Evolutionary conservation across 2,113 vertebrate species (phyloP), one percentile per base, ranked within the genome.

Genomic region (Colinus virginianus): DNA sequence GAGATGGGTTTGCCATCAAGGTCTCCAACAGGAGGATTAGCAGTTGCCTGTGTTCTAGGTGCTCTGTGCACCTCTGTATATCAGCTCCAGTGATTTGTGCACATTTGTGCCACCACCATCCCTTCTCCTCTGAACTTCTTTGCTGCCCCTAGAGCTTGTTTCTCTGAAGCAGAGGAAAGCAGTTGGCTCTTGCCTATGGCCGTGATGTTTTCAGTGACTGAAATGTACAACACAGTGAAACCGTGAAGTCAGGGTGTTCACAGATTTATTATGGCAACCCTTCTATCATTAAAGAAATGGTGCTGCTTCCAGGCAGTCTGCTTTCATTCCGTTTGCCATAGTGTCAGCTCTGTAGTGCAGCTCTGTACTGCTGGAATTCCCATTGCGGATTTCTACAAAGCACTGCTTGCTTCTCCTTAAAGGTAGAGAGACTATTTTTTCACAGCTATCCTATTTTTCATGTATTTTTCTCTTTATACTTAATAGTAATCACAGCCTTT

Each of bases 251-350:
- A 58, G 63, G 34, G 38, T 78, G 34, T 19, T 32, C 72, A 46
- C 34, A 70, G 42, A 71, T 82, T 80, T 20, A 28, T 59, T 38
- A 32, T 0, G 0, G 7, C 36, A 32, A 16, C 34, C 38, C 21
- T 70, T 67, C 51, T 40, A n/a, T 36, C 30, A 49, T 78, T 82
- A 70, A 59, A 67, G 80, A 90, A 48, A 20, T 23, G 13, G 15
- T 78, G 48, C 32, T 49, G 28, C 63, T 90, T 48, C 67, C 66
- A 53, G 43, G 83, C 66, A 87, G 22, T 42, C 18, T 67, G 23
- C 13, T 78, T 75, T 90, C 25, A 34, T 78, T 59, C 8, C 2
- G 0, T 67, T 71, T 88, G 43, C 0, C 2, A 42, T 19, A 68
- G 30, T 5, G 2, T 80, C 49, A 46, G 13, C 40, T 56, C 46